Base-by-base conservation (phyloP, 2,113 vertebrate species). In the Pachycephala philippinensis region DNA sequence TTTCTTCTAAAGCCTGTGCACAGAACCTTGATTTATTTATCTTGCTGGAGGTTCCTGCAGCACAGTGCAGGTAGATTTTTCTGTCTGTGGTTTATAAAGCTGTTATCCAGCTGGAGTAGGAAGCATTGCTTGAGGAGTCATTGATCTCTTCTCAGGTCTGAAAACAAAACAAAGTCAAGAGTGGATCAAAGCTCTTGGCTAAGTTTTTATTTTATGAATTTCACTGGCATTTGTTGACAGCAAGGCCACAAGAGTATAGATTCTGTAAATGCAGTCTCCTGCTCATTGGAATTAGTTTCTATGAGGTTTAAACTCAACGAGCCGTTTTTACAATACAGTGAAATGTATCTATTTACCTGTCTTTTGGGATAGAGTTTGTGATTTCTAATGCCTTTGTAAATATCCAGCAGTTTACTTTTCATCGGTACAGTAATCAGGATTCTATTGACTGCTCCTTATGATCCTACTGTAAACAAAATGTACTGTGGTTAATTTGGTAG, bases 391-490 rank as follows among this genome's bases (percentile, higher is more conserved):
- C 14, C 15, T 40, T 39, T 45, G 30, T 71, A 75, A 87, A 88
- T 75, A 87, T 13, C 7, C 28, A 59, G 15, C 39, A 87, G 27
- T 56, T 91, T 70, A 35, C n/a, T 79, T 78, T 61, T 80, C 45
- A 70, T 39, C 61, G 45, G 35, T 84, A 22, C 42, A 35, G 24
- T 63, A 77, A 61, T 69, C 28, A 54, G 76, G 66, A 78, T 90
- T 96, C 44, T 92, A 49, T 12, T 75, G 39, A 44, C 53, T 84
- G 24, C 20, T 93, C 10, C 45, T 64, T 94, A 31, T 65, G 37
- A 91, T 92, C 56, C 53, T 78, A 53, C n/a, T 87, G 53, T 70
- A 89, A 89, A 92, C 56, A 86, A 70, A 90, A 86, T 89, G 47
- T 81, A 52, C 74, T 53, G 44, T 79, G 24, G 17, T 94, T 95